phyloP scores from a whole-genome alignment of 2,888 invertebrate species.

The Ectemnius cavifrons region DNA sequence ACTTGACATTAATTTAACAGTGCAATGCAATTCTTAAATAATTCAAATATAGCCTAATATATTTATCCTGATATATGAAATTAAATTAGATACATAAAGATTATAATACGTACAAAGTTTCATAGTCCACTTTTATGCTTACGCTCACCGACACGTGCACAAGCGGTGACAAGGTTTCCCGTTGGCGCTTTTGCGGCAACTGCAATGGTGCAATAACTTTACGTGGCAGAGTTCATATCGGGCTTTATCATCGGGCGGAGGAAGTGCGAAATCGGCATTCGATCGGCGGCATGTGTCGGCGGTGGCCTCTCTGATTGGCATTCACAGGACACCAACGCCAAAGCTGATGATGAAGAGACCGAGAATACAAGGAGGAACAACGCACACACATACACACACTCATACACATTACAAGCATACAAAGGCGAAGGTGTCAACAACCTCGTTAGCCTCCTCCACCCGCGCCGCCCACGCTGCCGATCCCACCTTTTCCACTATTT shows the following conservation, averaged over 20 bases:
- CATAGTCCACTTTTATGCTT: too few species aligned
- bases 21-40: too few species aligned
- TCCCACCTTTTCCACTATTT: constrained; percentile 19
- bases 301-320: constrained; percentile 53
- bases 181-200: too few species aligned
- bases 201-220: too few species aligned
- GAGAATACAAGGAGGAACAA: constrained; percentile 25
- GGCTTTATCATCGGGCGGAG: constrained; percentile 29
- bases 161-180: too few species aligned
- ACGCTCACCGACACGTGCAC: too few species aligned
- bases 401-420: not conserved
- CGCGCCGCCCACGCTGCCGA: constrained; percentile 31
- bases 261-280: constrained; percentile 58
- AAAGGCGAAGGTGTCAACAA: constrained; percentile 59
- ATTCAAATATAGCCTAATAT: too few species aligned
- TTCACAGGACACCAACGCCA: constrained; percentile 44
- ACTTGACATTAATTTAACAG: too few species aligned
- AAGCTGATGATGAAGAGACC: constrained; percentile 34
- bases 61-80: too few species aligned
- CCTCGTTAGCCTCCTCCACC: constrained; percentile 54
- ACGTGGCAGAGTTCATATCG: constrained; percentile 14
- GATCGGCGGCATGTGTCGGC: constrained; percentile 33
- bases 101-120: too few species aligned
- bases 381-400: too few species aligned
- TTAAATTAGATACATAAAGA: too few species aligned